Conservation (phyloP, 2,797 vertebrate genomes). For the Sarcoramphus papa region DNA sequence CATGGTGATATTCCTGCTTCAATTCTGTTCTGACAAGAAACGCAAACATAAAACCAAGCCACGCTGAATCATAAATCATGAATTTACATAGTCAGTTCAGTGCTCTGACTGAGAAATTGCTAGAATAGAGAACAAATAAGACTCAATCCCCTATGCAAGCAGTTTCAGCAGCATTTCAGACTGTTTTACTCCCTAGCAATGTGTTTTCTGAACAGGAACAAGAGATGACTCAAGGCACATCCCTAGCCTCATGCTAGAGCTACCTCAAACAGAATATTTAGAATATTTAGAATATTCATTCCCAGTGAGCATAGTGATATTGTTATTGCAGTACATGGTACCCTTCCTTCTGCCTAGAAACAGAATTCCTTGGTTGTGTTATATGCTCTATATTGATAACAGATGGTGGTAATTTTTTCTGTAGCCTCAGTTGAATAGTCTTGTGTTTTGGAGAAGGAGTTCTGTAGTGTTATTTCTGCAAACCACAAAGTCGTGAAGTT, state of each 20-base stretch:
- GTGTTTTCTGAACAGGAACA: not conserved
- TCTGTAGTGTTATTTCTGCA: slow-evolving; percentile 32
- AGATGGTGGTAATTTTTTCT: slow-evolving; percentile 38
- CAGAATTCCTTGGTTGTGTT: slow-evolving; percentile 24
- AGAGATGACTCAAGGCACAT: not conserved
- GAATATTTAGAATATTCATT: not conserved
- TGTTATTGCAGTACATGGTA: not conserved
- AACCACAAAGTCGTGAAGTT: not conserved
- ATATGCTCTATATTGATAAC: slow-evolving; percentile 7
- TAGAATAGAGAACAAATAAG: not conserved
- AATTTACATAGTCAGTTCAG: not conserved
- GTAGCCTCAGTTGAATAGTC: not conserved
- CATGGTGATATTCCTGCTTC: not conserved
- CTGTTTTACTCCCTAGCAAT: not conserved
- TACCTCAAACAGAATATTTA: slow-evolving; percentile 20
- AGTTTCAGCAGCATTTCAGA: not conserved
- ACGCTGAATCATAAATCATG: not conserved
- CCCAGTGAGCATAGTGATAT: not conserved
- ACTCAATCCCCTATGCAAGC: not conserved
- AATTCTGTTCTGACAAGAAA: not conserved
- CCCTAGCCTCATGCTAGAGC: not conserved
- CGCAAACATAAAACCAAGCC: not conserved
- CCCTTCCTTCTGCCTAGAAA: slow-evolving; percentile 31
- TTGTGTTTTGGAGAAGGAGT: not conserved
- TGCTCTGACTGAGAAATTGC: not conserved